Evolutionary conservation across 1,140 invertebrate species (phyloP).

Genomic region (Drosophila pachea): DNA sequence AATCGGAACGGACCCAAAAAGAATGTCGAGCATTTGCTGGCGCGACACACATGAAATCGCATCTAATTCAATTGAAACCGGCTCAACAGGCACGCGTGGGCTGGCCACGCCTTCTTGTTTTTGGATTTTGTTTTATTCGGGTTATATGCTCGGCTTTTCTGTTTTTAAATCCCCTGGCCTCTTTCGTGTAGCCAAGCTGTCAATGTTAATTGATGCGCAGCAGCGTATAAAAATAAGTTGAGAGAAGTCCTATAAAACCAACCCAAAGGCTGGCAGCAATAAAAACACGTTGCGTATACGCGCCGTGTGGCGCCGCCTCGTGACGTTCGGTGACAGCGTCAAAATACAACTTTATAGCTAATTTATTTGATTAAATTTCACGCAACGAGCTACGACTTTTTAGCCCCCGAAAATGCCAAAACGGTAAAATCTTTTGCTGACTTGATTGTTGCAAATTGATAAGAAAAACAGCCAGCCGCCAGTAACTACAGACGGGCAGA

Average conservation of each 20-base stretch:
- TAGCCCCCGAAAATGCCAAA: conserved; percentile 6
- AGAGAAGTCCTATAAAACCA: conserved; percentile 44
- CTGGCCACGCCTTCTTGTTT: conserved; percentile 4
- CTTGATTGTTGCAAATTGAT: conserved; percentile 63
- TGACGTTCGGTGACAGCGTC: conserved; percentile 49
- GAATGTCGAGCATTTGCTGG: conserved; percentile 40
- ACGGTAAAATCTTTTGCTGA: conserved; percentile 53
- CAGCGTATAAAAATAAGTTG: conserved; percentile 36
- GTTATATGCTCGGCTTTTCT: conserved; percentile 21
- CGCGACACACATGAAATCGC: conserved; percentile 50
- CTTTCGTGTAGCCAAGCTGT: conserved; percentile 57
- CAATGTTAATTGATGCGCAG: conserved; percentile 71
- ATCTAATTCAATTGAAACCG: conserved; percentile 61
- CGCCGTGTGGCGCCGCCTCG: conserved; percentile 41
- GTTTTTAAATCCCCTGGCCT: conserved; percentile 4
- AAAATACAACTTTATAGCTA: conserved; percentile 76
- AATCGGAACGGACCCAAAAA: conserved; percentile 18
- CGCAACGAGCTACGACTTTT: conserved; percentile 38
- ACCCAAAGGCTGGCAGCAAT: conserved; percentile 38
- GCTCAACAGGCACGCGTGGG: not conserved
- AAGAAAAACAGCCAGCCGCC: conserved; percentile 45
- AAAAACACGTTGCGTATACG: conserved; percentile 59
- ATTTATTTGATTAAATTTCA: conserved; percentile 77
- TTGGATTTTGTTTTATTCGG: conserved; percentile 9
- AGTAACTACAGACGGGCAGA: conserved; percentile 33